Evolutionary conservation across 2,888 invertebrate species (phyloP), one percentile per base, ranked within the genome.

Genomic region (Polydrusus cervinus): DNA sequence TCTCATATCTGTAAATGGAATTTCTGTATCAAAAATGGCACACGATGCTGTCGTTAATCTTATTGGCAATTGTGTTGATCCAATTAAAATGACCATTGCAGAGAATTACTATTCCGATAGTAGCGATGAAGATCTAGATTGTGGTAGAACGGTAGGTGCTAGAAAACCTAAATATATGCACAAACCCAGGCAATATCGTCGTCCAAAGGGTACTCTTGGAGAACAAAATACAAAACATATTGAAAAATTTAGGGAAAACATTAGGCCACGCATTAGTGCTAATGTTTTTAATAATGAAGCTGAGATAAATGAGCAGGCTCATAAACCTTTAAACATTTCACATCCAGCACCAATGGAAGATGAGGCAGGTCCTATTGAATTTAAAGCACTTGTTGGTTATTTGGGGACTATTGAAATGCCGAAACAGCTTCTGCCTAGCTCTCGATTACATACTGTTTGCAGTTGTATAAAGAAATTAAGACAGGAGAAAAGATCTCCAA

Each of bases 381-480:
- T 94, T 83, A 92, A 94, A 80, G 95, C 95, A 0, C 92, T 98
- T 1, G 96, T 98, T 0, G 97, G 97, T 0, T 98, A 98, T 87
- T 89, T 98, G 61, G 98, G 98, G 20, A 97, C 98, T 0, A 97
- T 98, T 78, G 98, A 98, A 88, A 97, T 98, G 89, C 97, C 98
- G 0, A 93, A 94, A 85, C 93, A 95, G 79, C 89, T 95, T 53
- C 89, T 93, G 66, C 91, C 92, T 57, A 93, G 93, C 49, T 92
- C 94, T 13, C 92, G 96, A 70, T 87, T 94, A 79, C 91, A 93
- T 85, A 92, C 94, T 16, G 93, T 97, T 14, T 91, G 95, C 73
- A 95, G 93, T 72, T 97, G 97, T 77, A 97, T 98, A 60, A 91
- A 95, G 75, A 93, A 97, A 82, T 88, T 98, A 53, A 90, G 97